Conservation (phyloP, 2,797 vertebrate species). For the Helarctos malayanus region DNA sequence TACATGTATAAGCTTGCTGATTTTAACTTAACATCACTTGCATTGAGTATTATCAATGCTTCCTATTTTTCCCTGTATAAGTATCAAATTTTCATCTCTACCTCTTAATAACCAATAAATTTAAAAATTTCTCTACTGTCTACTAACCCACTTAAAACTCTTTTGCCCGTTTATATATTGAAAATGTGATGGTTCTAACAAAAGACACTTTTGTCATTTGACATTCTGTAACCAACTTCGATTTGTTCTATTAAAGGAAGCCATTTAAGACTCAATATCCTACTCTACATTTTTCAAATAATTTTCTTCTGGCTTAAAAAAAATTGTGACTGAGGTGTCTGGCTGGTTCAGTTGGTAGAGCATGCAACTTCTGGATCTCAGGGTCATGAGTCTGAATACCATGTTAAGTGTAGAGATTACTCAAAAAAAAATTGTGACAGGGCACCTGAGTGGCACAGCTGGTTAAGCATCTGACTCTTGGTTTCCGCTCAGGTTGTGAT, state of each 20-base stretch:
- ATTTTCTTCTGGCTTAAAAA: not conserved
- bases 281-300: not conserved
- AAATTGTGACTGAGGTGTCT: not conserved
- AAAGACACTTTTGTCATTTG: not conserved
- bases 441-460: not conserved
- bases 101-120: not conserved
- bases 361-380: not conserved
- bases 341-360: not conserved
- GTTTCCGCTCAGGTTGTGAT: not conserved
- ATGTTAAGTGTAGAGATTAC: not conserved
- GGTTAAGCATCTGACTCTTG: not conserved
- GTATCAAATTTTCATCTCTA: not conserved
- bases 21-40: not conserved
- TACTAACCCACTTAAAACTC: not conserved
- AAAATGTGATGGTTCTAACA: conserved; percentile 4
- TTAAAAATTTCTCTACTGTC: not conserved
- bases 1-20: not conserved
- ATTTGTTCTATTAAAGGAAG: not conserved
- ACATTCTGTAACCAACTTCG: not conserved
- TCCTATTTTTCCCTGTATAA: not conserved
- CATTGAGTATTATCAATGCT: not conserved
- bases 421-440: not conserved
- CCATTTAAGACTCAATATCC: not conserved
- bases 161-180: not conserved
- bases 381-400: not conserved